Evolutionary conservation across 30 jellyfish, hydroid and myxozoan genomes (phyloP).

Genomic region (Cassiopea andromeda): DNA sequence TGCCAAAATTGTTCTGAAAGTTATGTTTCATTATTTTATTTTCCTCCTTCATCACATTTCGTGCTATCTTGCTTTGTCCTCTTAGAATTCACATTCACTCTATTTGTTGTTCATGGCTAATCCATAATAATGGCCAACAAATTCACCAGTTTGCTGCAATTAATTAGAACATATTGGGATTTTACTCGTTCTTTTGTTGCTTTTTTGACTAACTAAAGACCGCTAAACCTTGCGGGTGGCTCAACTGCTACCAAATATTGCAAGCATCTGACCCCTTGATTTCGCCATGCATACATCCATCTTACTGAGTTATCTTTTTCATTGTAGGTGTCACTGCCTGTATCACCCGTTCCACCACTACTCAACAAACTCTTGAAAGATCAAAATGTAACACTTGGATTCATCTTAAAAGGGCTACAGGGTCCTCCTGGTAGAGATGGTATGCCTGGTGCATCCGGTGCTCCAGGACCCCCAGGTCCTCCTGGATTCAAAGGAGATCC

Average conservation of each 20-base stretch:
- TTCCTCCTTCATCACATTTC: no score
- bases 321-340: constrained; percentile 96
- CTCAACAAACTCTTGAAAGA: constrained; percentile 94
- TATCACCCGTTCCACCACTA: constrained; percentile 99
- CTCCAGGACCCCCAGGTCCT: constrained; percentile 99
- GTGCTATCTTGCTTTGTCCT: no score
- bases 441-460: constrained; percentile 98
- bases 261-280: background rate
- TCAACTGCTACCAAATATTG: background rate
- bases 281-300: background rate
- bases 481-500: constrained; percentile 99
- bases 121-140: no score
- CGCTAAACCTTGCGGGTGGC: background rate
- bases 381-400: constrained; percentile 99
- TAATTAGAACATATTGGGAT: no score
- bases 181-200: background rate
- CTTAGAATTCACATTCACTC: no score
- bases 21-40: no score
- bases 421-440: constrained; percentile 99
- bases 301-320: background rate
- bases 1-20: background rate
- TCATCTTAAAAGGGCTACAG: constrained; percentile 97
- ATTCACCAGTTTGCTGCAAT: no score
- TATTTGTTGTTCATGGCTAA: no score
- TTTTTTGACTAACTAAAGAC: background rate